These are phyloP conservation scores for Cylloceria caligata DNA, from an alignment of 2,888 invertebrate genomes.

Conservation along the genomic window DNA sequence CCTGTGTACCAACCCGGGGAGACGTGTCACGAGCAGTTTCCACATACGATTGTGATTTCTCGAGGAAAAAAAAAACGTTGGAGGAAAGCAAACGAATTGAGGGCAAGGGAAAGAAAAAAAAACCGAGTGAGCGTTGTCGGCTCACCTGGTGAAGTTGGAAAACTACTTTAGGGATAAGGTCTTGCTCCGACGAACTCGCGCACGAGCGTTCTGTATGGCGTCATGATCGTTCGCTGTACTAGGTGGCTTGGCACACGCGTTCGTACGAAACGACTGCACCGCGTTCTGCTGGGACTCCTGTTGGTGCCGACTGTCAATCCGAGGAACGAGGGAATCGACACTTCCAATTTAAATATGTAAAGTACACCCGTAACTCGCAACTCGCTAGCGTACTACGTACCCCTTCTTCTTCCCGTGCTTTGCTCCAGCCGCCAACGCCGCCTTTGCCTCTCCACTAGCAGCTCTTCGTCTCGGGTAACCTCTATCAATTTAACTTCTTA, in stretches of 20 bases:
- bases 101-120: slow-evolving; percentile 15
- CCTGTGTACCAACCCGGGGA: slow-evolving; percentile 10
- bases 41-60: slow-evolving; percentile 39
- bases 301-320: slow-evolving; percentile 74
- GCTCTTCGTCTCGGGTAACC: slow-evolving; percentile 56
- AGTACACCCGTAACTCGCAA: slow-evolving; percentile 76
- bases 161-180: slow-evolving; percentile 56
- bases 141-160: slow-evolving; percentile 46
- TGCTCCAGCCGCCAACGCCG: slow-evolving; percentile 44
- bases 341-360: slow-evolving; percentile 82
- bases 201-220: slow-evolving; percentile 42
- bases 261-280: slow-evolving; percentile 51
- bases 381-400: slow-evolving; percentile 55
- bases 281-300: slow-evolving; percentile 49
- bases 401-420: slow-evolving; percentile 39
- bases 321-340: slow-evolving; percentile 78
- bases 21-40: slow-evolving; percentile 42
- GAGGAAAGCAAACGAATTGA: slow-evolving; percentile 15
- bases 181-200: slow-evolving; percentile 25
- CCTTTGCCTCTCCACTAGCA: slow-evolving; percentile 19
- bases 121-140: slow-evolving; percentile 42
- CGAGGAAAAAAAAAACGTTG: slow-evolving; percentile 4
- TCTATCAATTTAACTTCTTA: slow-evolving; percentile 78
- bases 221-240: slow-evolving; percentile 32
- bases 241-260: slow-evolving; percentile 45